phyloP scores from a whole-genome alignment of 2,797 vertebrate genomes.

The Alauda arvensis region DNA sequence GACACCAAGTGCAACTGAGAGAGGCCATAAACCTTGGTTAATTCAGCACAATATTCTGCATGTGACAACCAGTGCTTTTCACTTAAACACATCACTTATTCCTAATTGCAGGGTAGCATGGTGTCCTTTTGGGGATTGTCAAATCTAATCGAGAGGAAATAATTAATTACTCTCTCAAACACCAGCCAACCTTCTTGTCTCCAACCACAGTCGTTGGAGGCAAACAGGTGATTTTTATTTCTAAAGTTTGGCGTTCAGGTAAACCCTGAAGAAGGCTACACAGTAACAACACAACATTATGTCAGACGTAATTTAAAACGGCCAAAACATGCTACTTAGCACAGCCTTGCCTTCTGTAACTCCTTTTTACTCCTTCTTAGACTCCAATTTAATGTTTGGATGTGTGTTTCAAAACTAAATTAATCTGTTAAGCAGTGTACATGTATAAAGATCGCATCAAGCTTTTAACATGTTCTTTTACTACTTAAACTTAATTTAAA shows the following conservation, averaged over 20 bases:
- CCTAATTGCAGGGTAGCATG: background rate
- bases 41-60: background rate
- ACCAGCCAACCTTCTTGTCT: background rate
- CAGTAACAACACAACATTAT: background rate
- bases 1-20: background rate
- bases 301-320: background rate
- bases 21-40: background rate
- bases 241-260: background rate
- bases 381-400: background rate
- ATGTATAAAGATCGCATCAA: background rate
- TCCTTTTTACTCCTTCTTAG: background rate
- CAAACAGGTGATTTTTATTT: background rate
- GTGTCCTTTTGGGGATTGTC: slow-evolving; percentile 9
- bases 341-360: background rate
- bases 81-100: slow-evolving; percentile 1
- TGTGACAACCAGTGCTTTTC: background rate
- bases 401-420: background rate
- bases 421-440: background rate
- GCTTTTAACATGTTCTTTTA: background rate
- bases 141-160: background rate
- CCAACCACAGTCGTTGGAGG: background rate
- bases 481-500: background rate
- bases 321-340: background rate
- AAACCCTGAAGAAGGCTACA: background rate
- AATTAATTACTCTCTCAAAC: background rate